These are phyloP conservation scores for Drosophila lowei DNA, from an alignment of 1,140 invertebrate genomes.

Conservation along the genomic window DNA sequence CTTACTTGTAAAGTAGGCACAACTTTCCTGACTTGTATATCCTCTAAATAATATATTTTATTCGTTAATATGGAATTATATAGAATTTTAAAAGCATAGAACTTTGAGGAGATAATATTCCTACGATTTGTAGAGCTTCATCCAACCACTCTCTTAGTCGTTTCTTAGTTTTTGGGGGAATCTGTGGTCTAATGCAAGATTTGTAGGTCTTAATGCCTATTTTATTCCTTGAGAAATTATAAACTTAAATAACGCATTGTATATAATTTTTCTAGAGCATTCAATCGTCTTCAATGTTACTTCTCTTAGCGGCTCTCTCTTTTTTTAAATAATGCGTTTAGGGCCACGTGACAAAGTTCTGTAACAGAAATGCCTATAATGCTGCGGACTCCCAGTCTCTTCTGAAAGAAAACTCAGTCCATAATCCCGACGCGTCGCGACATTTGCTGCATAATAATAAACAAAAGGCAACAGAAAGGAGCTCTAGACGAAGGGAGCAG, in stretches of 20 bases:
- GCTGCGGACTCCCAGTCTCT: background rate
- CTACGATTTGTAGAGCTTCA: too few species aligned
- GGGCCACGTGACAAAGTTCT: slow-evolving; percentile 47
- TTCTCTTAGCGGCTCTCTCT: slow-evolving; percentile 4
- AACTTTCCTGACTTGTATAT: too few species aligned
- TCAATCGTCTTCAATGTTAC: slow-evolving; percentile 2
- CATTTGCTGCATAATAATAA: slow-evolving; percentile 61
- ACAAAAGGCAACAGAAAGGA: slow-evolving; percentile 21
- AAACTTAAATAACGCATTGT: background rate
- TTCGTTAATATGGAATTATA: too few species aligned
- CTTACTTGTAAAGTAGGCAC: too few species aligned
- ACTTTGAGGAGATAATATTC: too few species aligned
- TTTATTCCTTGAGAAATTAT: too few species aligned
- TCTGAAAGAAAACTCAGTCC: slow-evolving; percentile 21
- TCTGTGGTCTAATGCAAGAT: background rate
- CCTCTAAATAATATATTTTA: too few species aligned
- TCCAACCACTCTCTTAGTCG: too few species aligned
- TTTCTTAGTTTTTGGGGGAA: too few species aligned
- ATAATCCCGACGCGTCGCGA: slow-evolving; percentile 55
- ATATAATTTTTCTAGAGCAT: slow-evolving; percentile 25
- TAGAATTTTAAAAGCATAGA: too few species aligned
- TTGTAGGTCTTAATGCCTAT: background rate
- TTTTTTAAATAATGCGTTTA: slow-evolving; percentile 53
- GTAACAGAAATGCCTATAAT: slow-evolving; percentile 31
- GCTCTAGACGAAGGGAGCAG: slow-evolving; percentile 20